phyloP scores from a whole-genome alignment of 2,113 vertebrate species.

The Chloropsis cyanopogon region DNA sequence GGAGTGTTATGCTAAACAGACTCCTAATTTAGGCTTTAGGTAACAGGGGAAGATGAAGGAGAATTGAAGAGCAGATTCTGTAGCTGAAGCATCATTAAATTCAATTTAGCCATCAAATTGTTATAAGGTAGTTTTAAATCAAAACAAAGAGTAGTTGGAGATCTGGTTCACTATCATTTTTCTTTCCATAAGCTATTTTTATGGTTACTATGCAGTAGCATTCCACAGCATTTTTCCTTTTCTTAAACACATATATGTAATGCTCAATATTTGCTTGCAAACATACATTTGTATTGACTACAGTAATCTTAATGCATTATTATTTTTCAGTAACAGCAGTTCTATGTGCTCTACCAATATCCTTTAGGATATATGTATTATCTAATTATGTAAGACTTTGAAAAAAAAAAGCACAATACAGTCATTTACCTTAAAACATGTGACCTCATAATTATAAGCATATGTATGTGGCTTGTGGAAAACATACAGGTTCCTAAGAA shows the following conservation, averaged over 20 bases:
- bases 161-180: neutral
- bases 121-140: neutral
- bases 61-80: neutral
- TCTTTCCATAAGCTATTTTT: neutral
- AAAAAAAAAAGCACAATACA: neutral
- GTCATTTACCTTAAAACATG: slow-evolving; percentile 78
- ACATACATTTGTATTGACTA: neutral
- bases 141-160: neutral
- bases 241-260: neutral
- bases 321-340: neutral
- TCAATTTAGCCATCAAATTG: neutral
- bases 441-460: slow-evolving; percentile 73
- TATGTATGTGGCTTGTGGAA: slow-evolving; percentile 84
- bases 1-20: neutral
- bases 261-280: neutral
- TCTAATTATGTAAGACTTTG: neutral
- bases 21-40: neutral
- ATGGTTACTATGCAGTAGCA: neutral
- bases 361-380: neutral
- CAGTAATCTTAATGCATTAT: neutral
- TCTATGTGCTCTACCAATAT: neutral
- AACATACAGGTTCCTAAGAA: slow-evolving; percentile 78
- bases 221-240: neutral
- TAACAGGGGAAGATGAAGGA: neutral
- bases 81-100: neutral